Base-by-base conservation (phyloP, 2,113 vertebrate species). In the Channa maculata region DNA sequence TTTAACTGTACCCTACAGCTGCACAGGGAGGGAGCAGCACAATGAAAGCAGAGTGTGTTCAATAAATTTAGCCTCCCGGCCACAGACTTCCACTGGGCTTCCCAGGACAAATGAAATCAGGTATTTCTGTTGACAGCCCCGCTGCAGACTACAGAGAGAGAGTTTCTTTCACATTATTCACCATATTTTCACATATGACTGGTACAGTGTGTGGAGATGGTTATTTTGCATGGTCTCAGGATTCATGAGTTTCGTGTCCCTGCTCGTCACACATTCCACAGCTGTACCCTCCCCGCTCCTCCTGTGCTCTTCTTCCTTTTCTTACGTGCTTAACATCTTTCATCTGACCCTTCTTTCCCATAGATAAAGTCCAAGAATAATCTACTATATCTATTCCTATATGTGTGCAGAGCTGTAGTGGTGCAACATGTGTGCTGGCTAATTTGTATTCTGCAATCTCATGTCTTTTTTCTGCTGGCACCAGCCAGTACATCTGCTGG, bases 191-290 rank as follows among this genome's bases (percentile, higher is more conserved):
- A 36, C 5, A 36, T 11, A 59, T 53, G 48, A 43, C 34, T 59
- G 64, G 49, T 73, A 71, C 54, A 73, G 44, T 62, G 57, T 57
- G 77, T 55, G 55, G 52, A 79, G 74, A 61, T 66, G 76, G 48
- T 68, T 74, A 66, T 75, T 87, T 77, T 71, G 49, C 33, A 33
- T 37, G 49, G 69, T 77, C 79, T 80, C 69, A 55, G 80, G 82
- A 41, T 41, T 41, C 80, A 68, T 58, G 60, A 79, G 51, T 86
- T 71, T 88, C 92, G 51, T 92, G 92, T 91, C 88, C 59, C 64
- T 86, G 89, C 92, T 89, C 86, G 91, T 88, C 77, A 88, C 79
- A 75, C 90, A 92, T 93, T 92, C 92, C 92, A 65, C 65, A 78
- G 82, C 65, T 62, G 24, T 74, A 71, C 71, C 86, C 79, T 84